phyloP scores from a whole-genome alignment of 2,113 vertebrate genomes.

The Canis aureus region DNA sequence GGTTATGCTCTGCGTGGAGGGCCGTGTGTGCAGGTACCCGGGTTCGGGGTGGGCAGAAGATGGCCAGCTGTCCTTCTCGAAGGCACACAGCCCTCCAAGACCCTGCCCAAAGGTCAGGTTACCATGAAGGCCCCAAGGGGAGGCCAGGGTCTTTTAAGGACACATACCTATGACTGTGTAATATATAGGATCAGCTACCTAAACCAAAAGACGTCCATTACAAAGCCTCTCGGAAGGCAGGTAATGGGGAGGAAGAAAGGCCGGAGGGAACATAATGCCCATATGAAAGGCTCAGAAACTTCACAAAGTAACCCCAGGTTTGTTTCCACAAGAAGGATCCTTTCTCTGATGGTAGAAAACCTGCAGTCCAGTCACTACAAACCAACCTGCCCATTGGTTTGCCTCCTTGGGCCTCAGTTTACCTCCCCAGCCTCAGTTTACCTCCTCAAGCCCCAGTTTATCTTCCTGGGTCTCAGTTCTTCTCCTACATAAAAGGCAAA shows the following conservation, averaged over 20 bases:
- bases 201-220: neutral
- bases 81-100: neutral
- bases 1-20: neutral
- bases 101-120: neutral
- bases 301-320: neutral
- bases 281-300: neutral
- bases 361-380: neutral
- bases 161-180: neutral
- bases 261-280: neutral
- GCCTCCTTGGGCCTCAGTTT: neutral
- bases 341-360: neutral
- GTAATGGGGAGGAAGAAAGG: neutral
- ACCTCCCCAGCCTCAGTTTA: neutral
- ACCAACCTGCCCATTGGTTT: neutral
- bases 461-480: neutral
- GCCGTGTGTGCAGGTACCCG: neutral
- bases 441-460: neutral
- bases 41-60: neutral
- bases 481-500: neutral
- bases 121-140: fast-evolving
- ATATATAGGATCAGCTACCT: neutral
- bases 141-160: neutral
- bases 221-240: neutral
- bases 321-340: neutral
- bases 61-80: neutral